Evolutionary conservation across 2,888 invertebrate genomes (phyloP).

Genomic region (Rhogogaster chlorosoma): DNA sequence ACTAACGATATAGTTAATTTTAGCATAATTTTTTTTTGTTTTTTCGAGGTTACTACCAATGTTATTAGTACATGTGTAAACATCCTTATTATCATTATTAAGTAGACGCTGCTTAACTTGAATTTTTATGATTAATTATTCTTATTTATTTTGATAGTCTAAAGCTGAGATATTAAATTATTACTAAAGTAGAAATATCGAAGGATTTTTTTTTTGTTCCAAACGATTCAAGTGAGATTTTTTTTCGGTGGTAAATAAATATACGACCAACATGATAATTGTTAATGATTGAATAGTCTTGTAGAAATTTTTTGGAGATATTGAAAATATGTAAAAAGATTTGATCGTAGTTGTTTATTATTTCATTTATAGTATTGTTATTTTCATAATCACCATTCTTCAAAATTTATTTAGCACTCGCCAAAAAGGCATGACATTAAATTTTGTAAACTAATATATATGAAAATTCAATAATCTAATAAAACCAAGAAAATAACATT

Average conservation of each 20-base stretch:
- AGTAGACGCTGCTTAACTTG: slow-evolving; percentile 41
- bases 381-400: neutral
- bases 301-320: slow-evolving; percentile 32
- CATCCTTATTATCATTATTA: slow-evolving; percentile 38
- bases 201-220: neutral
- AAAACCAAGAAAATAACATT: neutral
- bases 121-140: slow-evolving; percentile 31
- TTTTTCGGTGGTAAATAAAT: slow-evolving; percentile 34
- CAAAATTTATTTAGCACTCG: neutral
- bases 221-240: neutral
- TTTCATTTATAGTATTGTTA: slow-evolving; percentile 7
- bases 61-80: slow-evolving; percentile 21
- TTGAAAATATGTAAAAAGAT: slow-evolving; percentile 14
- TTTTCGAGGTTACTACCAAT: slow-evolving; percentile 7
- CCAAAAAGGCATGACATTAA: neutral
- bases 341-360: slow-evolving; percentile 1
- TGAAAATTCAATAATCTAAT: neutral
- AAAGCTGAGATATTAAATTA: slow-evolving; percentile 42
- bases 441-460: slow-evolving; percentile 6
- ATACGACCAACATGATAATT: slow-evolving; percentile 46
- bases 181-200: slow-evolving; percentile 12
- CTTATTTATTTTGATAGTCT: slow-evolving; percentile 19
- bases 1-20: slow-evolving; percentile 25
- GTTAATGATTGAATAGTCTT: slow-evolving; percentile 33
- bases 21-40: slow-evolving; percentile 27